Conservation (phyloP, 2,113 vertebrate species). For the Xiphophorus maculatus region DNA sequence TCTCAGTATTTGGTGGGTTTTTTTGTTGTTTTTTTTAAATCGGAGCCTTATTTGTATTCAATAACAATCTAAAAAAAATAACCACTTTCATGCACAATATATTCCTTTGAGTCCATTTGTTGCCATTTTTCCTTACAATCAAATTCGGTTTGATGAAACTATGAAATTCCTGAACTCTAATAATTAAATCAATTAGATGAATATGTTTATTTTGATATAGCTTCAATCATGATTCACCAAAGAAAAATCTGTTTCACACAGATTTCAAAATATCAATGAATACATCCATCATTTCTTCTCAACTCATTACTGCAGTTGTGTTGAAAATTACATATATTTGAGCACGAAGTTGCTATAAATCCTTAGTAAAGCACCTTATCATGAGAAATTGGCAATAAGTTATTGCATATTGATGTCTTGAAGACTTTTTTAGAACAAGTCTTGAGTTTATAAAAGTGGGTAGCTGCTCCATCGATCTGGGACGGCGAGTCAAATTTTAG, state of each 20-base stretch:
- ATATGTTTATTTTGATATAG: background rate
- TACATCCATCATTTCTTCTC: background rate
- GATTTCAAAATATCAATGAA: slow-evolving; percentile 8
- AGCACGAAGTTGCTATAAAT: background rate
- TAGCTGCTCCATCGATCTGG: slow-evolving; percentile 50
- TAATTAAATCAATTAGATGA: slow-evolving; percentile 10
- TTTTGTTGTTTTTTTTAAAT: background rate
- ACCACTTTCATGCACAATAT: background rate
- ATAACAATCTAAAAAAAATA: background rate
- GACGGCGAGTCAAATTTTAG: slow-evolving; percentile 58
- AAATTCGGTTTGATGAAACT: background rate
- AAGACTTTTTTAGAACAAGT: slow-evolving; percentile 16
- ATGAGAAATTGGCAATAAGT: slow-evolving; percentile 21
- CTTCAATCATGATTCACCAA: background rate
- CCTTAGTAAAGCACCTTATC: background rate
- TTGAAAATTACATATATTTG: slow-evolving; percentile 4
- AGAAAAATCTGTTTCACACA: background rate
- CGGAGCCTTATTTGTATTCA: background rate
- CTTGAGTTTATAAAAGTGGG: slow-evolving; percentile 13
- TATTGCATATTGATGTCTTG: slow-evolving; percentile 22
- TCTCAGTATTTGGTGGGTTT: too few species aligned
- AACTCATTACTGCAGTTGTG: background rate
- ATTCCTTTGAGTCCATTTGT: background rate
- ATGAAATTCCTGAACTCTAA: slow-evolving; percentile 1
- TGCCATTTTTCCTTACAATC: background rate